phyloP scores from a whole-genome alignment of 2,888 invertebrate species.

The Diabrotica balteata region DNA sequence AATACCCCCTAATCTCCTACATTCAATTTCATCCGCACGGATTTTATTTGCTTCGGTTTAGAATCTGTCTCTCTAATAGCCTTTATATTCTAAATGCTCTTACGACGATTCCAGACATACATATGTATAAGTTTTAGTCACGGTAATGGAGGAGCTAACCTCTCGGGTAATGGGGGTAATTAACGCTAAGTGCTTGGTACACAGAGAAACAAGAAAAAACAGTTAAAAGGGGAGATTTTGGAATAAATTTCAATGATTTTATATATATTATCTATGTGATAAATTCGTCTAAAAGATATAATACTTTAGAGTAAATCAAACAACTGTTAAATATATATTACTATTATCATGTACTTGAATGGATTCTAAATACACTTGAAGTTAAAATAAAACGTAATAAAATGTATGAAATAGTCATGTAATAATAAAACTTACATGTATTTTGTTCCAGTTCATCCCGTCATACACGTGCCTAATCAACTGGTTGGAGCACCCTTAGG shows the following conservation, averaged over 20 bases:
- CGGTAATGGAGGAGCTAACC: conserved; percentile 3
- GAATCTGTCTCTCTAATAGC: not conserved
- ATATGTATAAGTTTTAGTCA: conserved; percentile 11
- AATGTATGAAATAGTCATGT: too few species aligned
- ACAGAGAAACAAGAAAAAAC: not conserved
- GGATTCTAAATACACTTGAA: too few species aligned
- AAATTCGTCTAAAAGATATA: too few species aligned
- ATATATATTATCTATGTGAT: too few species aligned
- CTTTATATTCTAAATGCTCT: conserved; percentile 1
- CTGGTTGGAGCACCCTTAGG: conserved; percentile 87
- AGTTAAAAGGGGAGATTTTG: too few species aligned
- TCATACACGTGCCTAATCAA: conserved; percentile 91
- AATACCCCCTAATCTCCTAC: conserved; percentile 1
- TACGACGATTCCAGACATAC: not conserved
- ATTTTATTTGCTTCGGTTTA: conserved; percentile 6
- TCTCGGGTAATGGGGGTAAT: conserved; percentile 1
- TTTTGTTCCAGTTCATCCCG: conserved; percentile 79
- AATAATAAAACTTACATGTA: too few species aligned
- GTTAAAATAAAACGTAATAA: too few species aligned
- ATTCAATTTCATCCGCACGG: conserved; percentile 6
- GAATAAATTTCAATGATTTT: too few species aligned
- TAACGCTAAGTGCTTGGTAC: conserved; percentile 1
- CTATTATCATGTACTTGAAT: too few species aligned
- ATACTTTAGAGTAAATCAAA: too few species aligned
- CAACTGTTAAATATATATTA: too few species aligned